Base-by-base conservation (phyloP, 2,888 invertebrate genomes). In the Heteromurus nitidus region DNA sequence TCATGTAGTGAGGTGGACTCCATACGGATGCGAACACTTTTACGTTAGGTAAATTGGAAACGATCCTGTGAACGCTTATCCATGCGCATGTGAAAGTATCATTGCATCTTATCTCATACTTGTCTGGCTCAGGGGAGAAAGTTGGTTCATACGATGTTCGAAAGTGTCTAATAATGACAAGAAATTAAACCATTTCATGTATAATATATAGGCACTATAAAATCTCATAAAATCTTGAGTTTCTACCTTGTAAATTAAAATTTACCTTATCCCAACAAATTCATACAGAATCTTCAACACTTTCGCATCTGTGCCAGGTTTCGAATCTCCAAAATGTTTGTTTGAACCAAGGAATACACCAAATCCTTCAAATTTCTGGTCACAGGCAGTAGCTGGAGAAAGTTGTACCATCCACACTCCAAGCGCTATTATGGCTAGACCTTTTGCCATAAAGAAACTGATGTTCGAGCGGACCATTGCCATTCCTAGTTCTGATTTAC, bases 1-100 rank as follows among this genome's bases (percentile, higher is more conserved):
- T 84, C 85, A 85, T 85, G 77, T 84, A 85, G 31, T 85, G 80
- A 18, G 85, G 85, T 9, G 85, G 85, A 31, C 81, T 81, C 85
- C 85, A 85, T 11, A 85, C 75, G 0, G 85, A 85, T 1, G 85
- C 84, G 44, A 85, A 79, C 0, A 82, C 44, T 42, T 64, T 75
- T 0, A 60, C 73, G 9, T 73, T 76, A 16, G 70, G 55, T n/a
- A 80, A 68, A 9, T 64, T 62, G 11, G 72, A 44, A 11, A 82
- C 58, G 16, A 64, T 20, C 36, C 55, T 60, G 22, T 81, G 80
- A 11, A 85, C 42, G 13, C 70, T 31, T 13, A 81, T 81, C 85
- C 85, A 85, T 0, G 82, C 53, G 47, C 85, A 85, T 0, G 80
- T 82, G 28, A 64, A 84, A 20, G 58, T 24, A 16, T 77, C 58